These are phyloP conservation scores for Sebastes hopkinsi DNA, from an alignment of 2,797 vertebrate genomes.

Conservation along the genomic window DNA sequence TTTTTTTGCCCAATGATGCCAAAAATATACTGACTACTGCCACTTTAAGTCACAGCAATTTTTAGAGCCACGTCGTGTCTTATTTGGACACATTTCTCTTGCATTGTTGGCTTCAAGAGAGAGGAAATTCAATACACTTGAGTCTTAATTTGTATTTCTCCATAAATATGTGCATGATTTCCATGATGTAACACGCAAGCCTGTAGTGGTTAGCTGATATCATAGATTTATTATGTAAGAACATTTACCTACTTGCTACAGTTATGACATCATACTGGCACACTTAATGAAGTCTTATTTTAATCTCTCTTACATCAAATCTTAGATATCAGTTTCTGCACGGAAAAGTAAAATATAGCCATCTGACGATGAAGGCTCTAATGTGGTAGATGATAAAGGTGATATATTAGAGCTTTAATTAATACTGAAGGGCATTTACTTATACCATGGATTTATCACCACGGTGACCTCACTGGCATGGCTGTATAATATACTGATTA, in stretches of 20 bases:
- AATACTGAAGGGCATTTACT: conserved; percentile 2
- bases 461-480: conserved; percentile 11
- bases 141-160: conserved; percentile 4
- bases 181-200: neutral
- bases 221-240: conserved; percentile 9
- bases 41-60: neutral
- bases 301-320: conserved; percentile 18
- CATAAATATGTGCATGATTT: conserved; percentile 21
- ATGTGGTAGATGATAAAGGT: neutral
- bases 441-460: conserved; percentile 9
- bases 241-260: conserved; percentile 6
- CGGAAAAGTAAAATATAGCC: conserved; percentile 34
- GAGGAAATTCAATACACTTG: neutral
- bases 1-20: too few relatives aligned
- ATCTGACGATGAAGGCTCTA: conserved; percentile 4
- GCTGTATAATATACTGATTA: conserved; percentile 15
- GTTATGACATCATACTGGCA: conserved; percentile 7
- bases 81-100: conserved; percentile 5
- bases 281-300: conserved; percentile 24
- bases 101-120: neutral
- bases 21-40: too few relatives aligned
- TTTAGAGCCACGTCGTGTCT: conserved; percentile 5
- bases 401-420: conserved; percentile 14
- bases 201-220: conserved; percentile 1
- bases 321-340: conserved; percentile 27